Evolutionary conservation across 35 echinoderm and acorn worm genomes (phyloP).

Genomic region (Ptychodera flava): DNA sequence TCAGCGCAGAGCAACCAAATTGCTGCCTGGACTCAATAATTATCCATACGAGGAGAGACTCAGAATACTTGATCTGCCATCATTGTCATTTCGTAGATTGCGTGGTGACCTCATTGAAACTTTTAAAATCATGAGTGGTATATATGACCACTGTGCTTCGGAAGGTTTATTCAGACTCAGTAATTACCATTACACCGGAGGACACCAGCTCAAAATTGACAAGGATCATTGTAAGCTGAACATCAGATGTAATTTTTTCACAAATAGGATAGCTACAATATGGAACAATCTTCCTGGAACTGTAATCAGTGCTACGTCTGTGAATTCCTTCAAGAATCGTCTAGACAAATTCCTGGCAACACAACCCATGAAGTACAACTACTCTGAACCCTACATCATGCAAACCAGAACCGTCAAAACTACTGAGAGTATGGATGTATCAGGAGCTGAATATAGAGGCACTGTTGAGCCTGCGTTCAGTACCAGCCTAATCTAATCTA

Average conservation of each 20-base stretch:
- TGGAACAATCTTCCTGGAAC: conserved; percentile 26
- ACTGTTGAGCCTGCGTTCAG: not conserved
- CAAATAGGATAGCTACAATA: conserved; percentile 19
- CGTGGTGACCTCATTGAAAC: conserved; percentile 42
- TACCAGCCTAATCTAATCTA: no score
- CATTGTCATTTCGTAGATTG: conserved; percentile 21
- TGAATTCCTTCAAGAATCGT: conserved; percentile 19
- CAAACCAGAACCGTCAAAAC: not conserved
- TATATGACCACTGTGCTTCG: no score
- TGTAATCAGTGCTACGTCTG: conserved; percentile 8
- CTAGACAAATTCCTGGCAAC: no score
- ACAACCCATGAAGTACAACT: no score
- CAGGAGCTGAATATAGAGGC: not conserved
- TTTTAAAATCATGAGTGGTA: conserved; percentile 33
- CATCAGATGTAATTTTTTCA: conserved; percentile 27
- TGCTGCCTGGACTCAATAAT: conserved; percentile 19
- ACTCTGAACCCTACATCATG: not conserved
- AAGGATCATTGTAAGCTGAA: conserved; percentile 15
- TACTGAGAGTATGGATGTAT: not conserved
- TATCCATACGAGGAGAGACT: conserved; percentile 11
- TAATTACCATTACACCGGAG: no score
- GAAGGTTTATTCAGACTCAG: no score
- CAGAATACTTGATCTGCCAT: conserved; percentile 22
- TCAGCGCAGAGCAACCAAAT: conserved; percentile 34
- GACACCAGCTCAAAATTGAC: no score